Evolutionary conservation across 2,888 invertebrate genomes (phyloP).

Genomic region (Coenonympha arcania): DNA sequence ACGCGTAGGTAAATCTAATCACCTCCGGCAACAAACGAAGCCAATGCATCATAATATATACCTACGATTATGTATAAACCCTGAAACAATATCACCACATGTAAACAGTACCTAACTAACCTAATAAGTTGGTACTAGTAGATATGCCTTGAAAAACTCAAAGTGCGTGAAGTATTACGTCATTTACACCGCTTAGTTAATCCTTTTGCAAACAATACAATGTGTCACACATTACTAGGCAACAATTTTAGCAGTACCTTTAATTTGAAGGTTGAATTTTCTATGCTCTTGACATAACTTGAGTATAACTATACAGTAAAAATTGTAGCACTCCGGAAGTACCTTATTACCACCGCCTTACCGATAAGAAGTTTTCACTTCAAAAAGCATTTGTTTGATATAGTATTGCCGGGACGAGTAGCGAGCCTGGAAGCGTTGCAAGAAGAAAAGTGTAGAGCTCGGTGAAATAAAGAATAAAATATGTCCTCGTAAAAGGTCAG

Average conservation of each 20-base stretch:
- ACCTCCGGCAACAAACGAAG: background rate
- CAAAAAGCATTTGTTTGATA: no score
- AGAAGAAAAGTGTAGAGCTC: no score
- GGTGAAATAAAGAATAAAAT: no score
- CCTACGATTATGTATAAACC: background rate
- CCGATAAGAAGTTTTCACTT: no score
- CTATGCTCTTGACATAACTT: no score
- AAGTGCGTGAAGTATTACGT: slow-evolving; percentile 12
- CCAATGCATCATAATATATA: background rate
- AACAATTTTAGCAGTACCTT: background rate
- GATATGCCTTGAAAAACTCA: slow-evolving; percentile 4
- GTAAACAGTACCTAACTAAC: background rate
- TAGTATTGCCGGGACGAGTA: no score
- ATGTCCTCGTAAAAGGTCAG: no score
- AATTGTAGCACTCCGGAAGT: no score
- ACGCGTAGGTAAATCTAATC: no score
- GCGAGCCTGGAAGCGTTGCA: no score
- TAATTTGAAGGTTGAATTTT: background rate
- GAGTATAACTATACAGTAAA: no score
- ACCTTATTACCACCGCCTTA: background rate
- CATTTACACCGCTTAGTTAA: background rate
- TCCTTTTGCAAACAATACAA: background rate
- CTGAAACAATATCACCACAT: background rate
- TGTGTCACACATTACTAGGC: background rate
- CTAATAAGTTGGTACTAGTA: background rate